A percentile compares a stretch with the other conserved stretches of the same genome.
phyloP scores from a whole-genome alignment of 2,113 vertebrate species.

The Xenus cinereus region DNA sequence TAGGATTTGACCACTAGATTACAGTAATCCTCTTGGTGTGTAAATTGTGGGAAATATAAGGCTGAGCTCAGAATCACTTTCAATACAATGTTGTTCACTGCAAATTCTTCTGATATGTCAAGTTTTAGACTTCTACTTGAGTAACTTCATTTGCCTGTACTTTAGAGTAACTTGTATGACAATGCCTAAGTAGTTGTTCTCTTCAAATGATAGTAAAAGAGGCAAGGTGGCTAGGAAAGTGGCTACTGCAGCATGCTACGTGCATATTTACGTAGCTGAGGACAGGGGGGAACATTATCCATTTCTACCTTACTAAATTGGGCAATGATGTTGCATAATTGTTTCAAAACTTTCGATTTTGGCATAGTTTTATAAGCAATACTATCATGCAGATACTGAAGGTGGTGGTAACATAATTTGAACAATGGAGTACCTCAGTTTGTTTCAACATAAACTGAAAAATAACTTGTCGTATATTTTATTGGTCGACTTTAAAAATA shows the following conservation, averaged over 20 bases:
- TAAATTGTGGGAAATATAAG: not conserved
- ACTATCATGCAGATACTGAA: not conserved
- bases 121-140: not conserved
- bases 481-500: not conserved
- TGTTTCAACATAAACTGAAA: not conserved
- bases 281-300: not conserved
- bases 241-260: not conserved
- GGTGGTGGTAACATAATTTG: not conserved
- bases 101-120: not conserved
- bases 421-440: not conserved
- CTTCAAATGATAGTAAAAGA: not conserved
- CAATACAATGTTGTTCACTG: not conserved
- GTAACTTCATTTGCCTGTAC: not conserved
- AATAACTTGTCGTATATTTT: not conserved
- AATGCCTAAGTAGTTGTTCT: not conserved
- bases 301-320: not conserved
- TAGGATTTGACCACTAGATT: not conserved
- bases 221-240: too few relatives aligned
- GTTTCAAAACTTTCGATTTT: not conserved
- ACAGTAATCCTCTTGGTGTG: not conserved
- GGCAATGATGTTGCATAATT: not conserved
- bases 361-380: not conserved
- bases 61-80: not conserved
- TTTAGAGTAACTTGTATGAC: not conserved
- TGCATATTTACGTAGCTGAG: not conserved